These are phyloP conservation scores for Drosophila monieri DNA, from an alignment of 2,888 invertebrate species.

Conservation along the genomic window DNA sequence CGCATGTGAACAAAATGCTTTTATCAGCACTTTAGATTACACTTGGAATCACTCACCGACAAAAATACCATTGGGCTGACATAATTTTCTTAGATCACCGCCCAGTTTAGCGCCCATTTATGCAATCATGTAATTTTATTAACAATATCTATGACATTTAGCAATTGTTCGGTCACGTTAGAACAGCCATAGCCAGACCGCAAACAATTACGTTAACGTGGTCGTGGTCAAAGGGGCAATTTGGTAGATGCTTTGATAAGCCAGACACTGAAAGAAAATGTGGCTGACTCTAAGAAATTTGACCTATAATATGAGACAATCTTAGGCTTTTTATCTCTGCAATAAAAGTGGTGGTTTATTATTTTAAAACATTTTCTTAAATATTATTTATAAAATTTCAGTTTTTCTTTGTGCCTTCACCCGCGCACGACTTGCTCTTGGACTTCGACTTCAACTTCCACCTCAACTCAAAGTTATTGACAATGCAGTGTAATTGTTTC, in stretches of 20 bases:
- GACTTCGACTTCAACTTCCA: constrained; percentile 35
- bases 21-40: constrained; percentile 35
- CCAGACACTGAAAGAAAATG: constrained; percentile 12
- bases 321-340: background rate
- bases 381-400: background rate
- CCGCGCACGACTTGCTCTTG: constrained; percentile 45
- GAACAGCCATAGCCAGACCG: constrained; percentile 42
- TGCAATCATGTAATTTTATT: constrained; percentile 49
- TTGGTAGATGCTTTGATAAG: constrained; percentile 66
- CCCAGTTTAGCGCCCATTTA: constrained; percentile 49
- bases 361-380: background rate
- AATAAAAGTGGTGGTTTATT: background rate
- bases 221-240: constrained; percentile 55
- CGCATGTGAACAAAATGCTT: background rate
- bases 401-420: constrained; percentile 19
- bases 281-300: constrained; percentile 11
- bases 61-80: constrained; percentile 53
- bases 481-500: constrained; percentile 42
- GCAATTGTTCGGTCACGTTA: constrained; percentile 57
- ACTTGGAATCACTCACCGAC: constrained; percentile 39
- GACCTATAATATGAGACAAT: background rate
- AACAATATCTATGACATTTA: constrained; percentile 52
- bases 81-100: constrained; percentile 61
- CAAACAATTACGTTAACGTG: constrained; percentile 47
- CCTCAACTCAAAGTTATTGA: constrained; percentile 28